phyloP scores from a whole-genome alignment of 1,140 invertebrate species.

The Pachyrhynchus sulphureomaculatus region DNA sequence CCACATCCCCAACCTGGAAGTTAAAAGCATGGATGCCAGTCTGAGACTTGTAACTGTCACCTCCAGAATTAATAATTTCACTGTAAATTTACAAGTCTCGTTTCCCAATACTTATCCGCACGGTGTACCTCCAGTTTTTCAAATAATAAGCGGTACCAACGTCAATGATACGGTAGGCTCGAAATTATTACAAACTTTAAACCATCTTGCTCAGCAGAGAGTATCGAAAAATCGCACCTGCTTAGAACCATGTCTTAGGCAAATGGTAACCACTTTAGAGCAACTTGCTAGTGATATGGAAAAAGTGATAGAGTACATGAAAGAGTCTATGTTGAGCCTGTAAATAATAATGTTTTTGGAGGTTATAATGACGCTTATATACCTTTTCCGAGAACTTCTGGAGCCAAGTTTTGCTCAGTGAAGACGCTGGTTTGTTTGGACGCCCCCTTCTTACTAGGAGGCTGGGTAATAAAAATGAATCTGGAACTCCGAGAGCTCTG shows the following conservation, averaged over 20 bases:
- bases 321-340: conserved; percentile 39
- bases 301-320: conserved; percentile 38
- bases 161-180: conserved; percentile 61
- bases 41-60: conserved; percentile 75
- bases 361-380: conserved; percentile 77
- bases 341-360: conserved; percentile 49
- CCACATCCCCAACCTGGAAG: conserved; percentile 81
- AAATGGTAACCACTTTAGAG: conserved; percentile 70
- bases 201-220: conserved; percentile 70
- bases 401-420: conserved; percentile 88
- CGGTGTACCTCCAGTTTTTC: conserved; percentile 70
- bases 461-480: conserved; percentile 66
- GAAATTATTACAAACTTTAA: conserved; percentile 69
- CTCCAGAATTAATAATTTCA: conserved; percentile 70
- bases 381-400: conserved; percentile 91
- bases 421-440: conserved; percentile 84
- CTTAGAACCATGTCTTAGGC: conserved; percentile 75
- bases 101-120: conserved; percentile 81
- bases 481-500: conserved; percentile 73
- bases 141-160: conserved; percentile 56
- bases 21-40: conserved; percentile 69
- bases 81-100: conserved; percentile 73
- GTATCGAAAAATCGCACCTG: conserved; percentile 78
- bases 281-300: conserved; percentile 52
- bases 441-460: conserved; percentile 73